These are phyloP conservation scores for Salminus brasiliensis DNA, from an alignment of 2,113 vertebrate species.

Conservation along the genomic window DNA sequence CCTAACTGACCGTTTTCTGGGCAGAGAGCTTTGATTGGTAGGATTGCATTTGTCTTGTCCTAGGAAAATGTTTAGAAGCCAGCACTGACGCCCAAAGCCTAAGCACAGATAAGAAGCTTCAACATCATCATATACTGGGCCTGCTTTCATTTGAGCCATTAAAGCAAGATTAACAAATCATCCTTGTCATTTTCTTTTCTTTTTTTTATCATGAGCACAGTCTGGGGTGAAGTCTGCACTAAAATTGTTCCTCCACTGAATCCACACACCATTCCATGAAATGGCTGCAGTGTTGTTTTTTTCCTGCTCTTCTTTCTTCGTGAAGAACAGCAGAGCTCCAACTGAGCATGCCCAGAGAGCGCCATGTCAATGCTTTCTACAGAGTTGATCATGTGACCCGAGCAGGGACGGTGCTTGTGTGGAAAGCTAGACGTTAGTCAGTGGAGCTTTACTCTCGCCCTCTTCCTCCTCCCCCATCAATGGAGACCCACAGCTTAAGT, in stretches of 20 bases:
- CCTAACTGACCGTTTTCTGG: not conserved
- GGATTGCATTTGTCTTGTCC: not conserved
- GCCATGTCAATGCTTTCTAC: constrained; percentile 60
- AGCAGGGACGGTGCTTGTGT: constrained; percentile 59
- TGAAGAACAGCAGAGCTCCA: constrained; percentile 56
- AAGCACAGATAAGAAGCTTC: constrained; percentile 12
- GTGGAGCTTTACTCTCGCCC: constrained; percentile 51
- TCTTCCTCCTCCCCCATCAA: constrained; percentile 56
- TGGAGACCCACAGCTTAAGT: constrained; percentile 54
- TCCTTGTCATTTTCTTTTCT: not conserved
- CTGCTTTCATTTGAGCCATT: not conserved
- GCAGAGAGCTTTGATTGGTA: not conserved
- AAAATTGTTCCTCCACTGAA: constrained; percentile 11
- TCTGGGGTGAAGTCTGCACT: not conserved
- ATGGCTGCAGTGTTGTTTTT: constrained; percentile 62
- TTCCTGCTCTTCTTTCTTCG: constrained; percentile 58
- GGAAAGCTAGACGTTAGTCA: constrained; percentile 57
- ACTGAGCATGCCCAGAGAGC: constrained; percentile 64
- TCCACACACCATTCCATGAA: constrained; percentile 55
- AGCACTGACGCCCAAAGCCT: not conserved
- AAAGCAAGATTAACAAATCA: not conserved
- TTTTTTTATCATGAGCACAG: not conserved
- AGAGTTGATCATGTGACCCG: constrained; percentile 62
- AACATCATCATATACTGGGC: not conserved
- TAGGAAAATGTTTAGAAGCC: constrained; percentile 8